Evolutionary conservation across 2,113 vertebrate species (phyloP), one percentile per base, ranked within the genome.

Genomic region (Thunnus maccoyii): DNA sequence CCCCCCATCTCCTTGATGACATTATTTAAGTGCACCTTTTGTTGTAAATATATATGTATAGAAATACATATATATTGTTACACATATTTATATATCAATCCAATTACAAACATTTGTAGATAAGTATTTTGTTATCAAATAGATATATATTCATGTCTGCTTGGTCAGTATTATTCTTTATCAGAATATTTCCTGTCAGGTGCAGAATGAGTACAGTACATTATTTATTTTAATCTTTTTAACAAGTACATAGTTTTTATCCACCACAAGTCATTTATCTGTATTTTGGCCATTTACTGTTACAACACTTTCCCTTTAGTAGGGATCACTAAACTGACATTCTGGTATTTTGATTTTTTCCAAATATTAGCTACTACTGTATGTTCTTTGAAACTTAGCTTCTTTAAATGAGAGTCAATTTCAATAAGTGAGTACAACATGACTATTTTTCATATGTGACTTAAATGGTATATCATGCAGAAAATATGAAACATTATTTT

Each of bases 1-100:
- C 97, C n/a, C 97, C 97, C 73, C 97, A 99, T 92, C 97, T 99
- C 60, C 94, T 99, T 58, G 98, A 99, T 2, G 98, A 99, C 92
- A 96, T 99, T 82, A 99, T 99, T 95, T 99, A 95, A 92, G 85
- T 92, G 86, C 90, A 91, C 88, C 91, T 91, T 94, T 89, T 88
- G 83, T 92, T 90, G 75, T 89, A 88, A 76, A 90, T 89, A 92
- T 90, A 92, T 93, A 91, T 91, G 71, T 91, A 82, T 92, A 90
- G 76, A 90, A 76, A 92, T 91, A 94, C 90, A 92, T 90, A 93
- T 92, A 94, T 92, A 93, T 93, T 87, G 71, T 80, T 93, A 90
- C 76, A 92, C 89, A 92, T 92, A 94, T 94, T 92, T 93, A 92
- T 93, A 94, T 90, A 92, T 91, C 67, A 87, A 85, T 88, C 80